Base-by-base conservation (phyloP, 1,140 invertebrate genomes). In the Lutraria rhynchaena region DNA sequence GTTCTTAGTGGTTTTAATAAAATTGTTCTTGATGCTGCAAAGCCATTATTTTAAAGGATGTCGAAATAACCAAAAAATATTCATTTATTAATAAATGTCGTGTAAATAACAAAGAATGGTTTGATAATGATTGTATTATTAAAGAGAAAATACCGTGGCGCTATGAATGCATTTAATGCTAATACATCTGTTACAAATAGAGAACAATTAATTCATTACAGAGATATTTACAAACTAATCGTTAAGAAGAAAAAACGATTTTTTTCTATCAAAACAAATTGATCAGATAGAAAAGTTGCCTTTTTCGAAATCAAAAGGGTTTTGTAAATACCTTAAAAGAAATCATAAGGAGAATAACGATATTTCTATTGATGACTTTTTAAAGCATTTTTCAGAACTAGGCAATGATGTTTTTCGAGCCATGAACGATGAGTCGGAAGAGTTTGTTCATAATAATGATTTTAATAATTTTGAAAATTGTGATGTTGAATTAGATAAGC, bases 251-350 rank as follows among this genome's bases (percentile, higher is more conserved):
- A 41, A 9, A 17, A 33, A 19, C n/a, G 7, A n/a, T 31, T 13
- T 29, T 15, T 9, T 19, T 41, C 17, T 35, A 63, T 11, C 15
- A 63, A 33, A 19, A n/a, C n/a, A n/a, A n/a, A n/a, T n/a, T n/a
- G n/a, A n/a, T n/a, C n/a, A n/a, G n/a, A n/a, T n/a, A n/a, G 60
- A 63, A 35, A 31, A 17, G 13, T 3, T 63, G 15, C 13, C 15
- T 27, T 19, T 15, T 17, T 19, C 13, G 17, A 29, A 63, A 33
- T 33, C 60, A 1, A 31, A 35, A 15, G 60, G 37, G 24, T 63
- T 63, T 33, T 63, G 24, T 13, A 63, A 63, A 35, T 63, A 33
- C 17, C 37, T 63, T 63, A 63, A 35, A 35, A 33, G 7, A 19
- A 63, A 33, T 33, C 11, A 63, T 9, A 63, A 31, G 17, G 1